These are phyloP conservation scores for Gobionotothen gibberifrons DNA, from an alignment of 2,797 vertebrate species.

Conservation along the genomic window DNA sequence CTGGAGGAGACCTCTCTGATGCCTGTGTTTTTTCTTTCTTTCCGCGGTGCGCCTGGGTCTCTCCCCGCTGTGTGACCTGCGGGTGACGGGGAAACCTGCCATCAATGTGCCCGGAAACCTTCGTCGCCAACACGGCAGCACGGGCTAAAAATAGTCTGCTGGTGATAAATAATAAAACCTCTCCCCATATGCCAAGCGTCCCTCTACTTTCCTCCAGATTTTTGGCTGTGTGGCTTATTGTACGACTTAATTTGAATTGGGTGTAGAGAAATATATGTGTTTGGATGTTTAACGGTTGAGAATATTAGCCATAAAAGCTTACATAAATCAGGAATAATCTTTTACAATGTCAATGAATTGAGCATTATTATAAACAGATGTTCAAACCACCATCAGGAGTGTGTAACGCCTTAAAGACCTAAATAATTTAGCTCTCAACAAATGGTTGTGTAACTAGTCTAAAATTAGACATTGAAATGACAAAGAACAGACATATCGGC, in stretches of 20 bases:
- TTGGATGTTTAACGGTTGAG: neutral
- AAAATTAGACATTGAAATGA: constrained; percentile 22
- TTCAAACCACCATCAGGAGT: neutral
- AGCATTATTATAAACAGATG: neutral
- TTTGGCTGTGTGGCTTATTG: constrained; percentile 40
- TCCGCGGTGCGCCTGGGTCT: constrained; percentile 45
- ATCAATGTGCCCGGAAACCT: constrained; percentile 74
- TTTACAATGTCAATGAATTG: neutral
- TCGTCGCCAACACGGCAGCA: constrained; percentile 64
- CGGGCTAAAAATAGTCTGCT: constrained; percentile 73
- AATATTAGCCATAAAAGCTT: neutral
- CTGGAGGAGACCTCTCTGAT: constrained; percentile 49
- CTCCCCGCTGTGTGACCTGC: constrained; percentile 68
- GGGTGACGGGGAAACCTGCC: constrained; percentile 78
- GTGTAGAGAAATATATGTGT: constrained; percentile 2
- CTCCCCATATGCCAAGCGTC: constrained; percentile 61
- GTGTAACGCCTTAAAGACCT: neutral
- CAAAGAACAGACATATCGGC: constrained; percentile 10
- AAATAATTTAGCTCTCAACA: neutral
- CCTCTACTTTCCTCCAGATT: constrained; percentile 45
- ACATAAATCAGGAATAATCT: neutral
- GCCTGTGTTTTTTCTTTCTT: constrained; percentile 9
- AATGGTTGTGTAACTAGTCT: constrained; percentile 2
- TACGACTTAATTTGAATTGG: constrained; percentile 36
- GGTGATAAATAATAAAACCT: constrained; percentile 78